These are phyloP conservation scores for Maccullochella peelii DNA, from an alignment of 2,113 vertebrate species.

Conservation along the genomic window DNA sequence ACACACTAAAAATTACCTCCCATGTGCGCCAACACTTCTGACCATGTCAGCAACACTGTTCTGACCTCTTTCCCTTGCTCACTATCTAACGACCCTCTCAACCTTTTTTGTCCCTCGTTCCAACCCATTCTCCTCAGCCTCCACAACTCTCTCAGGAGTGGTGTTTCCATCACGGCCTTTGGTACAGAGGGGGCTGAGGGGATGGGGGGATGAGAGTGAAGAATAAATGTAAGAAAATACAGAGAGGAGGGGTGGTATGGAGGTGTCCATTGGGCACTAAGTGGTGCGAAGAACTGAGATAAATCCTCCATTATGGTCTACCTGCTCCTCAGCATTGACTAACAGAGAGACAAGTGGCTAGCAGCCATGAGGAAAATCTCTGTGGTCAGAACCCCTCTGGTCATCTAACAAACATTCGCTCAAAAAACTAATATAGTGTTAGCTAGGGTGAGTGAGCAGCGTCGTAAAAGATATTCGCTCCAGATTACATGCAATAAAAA, in stretches of 20 bases:
- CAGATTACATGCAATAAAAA: neutral
- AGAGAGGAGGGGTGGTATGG: constrained; percentile 34
- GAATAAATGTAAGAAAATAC: constrained; percentile 38
- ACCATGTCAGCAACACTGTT: constrained; percentile 72
- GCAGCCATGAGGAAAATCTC: constrained; percentile 19
- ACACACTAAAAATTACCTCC: constrained; percentile 53
- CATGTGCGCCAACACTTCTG: constrained; percentile 56
- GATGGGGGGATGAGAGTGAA: neutral
- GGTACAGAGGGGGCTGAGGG: constrained; percentile 33
- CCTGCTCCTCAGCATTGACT: constrained; percentile 74
- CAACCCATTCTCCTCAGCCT: constrained; percentile 65
- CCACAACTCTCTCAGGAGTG: constrained; percentile 73
- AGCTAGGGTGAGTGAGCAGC: neutral
- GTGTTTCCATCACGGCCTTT: constrained; percentile 72
- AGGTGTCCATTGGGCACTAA: constrained; percentile 72
- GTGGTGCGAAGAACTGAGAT: constrained; percentile 75
- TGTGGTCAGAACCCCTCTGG: constrained; percentile 27
- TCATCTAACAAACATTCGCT: constrained; percentile 21
- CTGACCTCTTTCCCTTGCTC: constrained; percentile 67
- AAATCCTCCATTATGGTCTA: constrained; percentile 76
- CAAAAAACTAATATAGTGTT: neutral
- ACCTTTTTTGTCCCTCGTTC: constrained; percentile 70
- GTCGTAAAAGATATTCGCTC: neutral
- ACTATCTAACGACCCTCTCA: constrained; percentile 73
- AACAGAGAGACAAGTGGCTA: constrained; percentile 61